Evolutionary conservation across 1,140 invertebrate genomes (phyloP).

Genomic region (Elymnias hypermnestra): DNA sequence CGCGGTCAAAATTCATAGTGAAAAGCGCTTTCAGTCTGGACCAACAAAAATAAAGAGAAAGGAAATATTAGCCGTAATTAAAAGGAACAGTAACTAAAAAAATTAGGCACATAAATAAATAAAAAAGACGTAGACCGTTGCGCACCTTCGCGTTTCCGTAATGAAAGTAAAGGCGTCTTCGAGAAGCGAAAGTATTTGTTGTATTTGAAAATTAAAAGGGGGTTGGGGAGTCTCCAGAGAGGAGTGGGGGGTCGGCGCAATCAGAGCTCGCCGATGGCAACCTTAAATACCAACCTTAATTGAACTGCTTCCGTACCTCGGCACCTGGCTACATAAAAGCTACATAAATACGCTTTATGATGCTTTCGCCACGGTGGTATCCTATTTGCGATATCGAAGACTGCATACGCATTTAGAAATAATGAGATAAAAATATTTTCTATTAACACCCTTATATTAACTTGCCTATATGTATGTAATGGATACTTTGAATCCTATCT

Average conservation of each 20-base stretch:
- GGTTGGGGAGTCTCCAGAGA: slow-evolving; percentile 43
- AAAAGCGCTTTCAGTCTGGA: not conserved
- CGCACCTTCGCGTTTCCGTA: slow-evolving; percentile 33
- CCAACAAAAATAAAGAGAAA: slow-evolving; percentile 12
- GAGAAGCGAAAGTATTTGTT: slow-evolving; percentile 57
- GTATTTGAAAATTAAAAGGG: slow-evolving; percentile 71
- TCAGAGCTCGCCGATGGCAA: slow-evolving; percentile 62
- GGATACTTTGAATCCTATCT: no score
- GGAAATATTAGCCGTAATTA: slow-evolving; percentile 19
- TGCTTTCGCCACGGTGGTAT: slow-evolving; percentile 50
- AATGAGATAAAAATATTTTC: not conserved
- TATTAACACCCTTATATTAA: not conserved
- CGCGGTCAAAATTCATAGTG: slow-evolving; percentile 1
- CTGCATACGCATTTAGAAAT: not conserved
- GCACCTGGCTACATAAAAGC: slow-evolving; percentile 47
- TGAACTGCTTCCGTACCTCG: slow-evolving; percentile 58
- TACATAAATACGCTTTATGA: slow-evolving; percentile 63
- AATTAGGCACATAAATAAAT: slow-evolving; percentile 22
- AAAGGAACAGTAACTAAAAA: slow-evolving; percentile 14
- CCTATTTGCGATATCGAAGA: slow-evolving; percentile 36
- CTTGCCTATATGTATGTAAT: no score
- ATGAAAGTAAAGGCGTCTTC: slow-evolving; percentile 43
- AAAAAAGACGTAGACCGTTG: slow-evolving; percentile 10
- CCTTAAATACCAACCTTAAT: slow-evolving; percentile 74
- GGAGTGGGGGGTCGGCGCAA: slow-evolving; percentile 43